These are phyloP conservation scores for Nannoperca australis DNA, from an alignment of 2,797 vertebrate genomes.

Conservation along the genomic window DNA sequence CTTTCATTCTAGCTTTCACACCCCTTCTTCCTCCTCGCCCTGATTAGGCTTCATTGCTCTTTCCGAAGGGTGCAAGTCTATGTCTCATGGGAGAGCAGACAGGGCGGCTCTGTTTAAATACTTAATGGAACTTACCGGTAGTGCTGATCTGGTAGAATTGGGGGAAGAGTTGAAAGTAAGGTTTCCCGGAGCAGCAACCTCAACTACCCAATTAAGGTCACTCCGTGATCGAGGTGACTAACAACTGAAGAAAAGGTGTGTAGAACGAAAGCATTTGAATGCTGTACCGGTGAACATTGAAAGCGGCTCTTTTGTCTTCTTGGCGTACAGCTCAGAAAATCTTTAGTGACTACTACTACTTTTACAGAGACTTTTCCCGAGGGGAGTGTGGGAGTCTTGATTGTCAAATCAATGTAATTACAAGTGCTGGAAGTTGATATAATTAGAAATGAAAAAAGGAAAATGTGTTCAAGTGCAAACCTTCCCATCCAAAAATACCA, in stretches of 20 bases:
- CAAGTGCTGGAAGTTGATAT: conserved; percentile 22
- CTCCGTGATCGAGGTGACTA: conserved; percentile 43
- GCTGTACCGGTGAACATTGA: conserved; percentile 6
- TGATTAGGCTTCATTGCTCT: conserved; percentile 54
- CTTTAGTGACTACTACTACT: conserved; percentile 3
- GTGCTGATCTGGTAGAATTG: conserved; percentile 60
- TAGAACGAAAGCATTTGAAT: conserved; percentile 23
- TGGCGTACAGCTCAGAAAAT: conserved; percentile 31
- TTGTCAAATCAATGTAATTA: conserved; percentile 52
- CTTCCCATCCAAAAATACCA: conserved; percentile 20
- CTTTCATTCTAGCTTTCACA: conserved; percentile 38
- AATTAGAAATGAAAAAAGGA: conserved; percentile 16
- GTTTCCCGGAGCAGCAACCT: conserved; percentile 52
- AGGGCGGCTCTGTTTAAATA: conserved; percentile 64
- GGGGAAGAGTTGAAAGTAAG: conserved; percentile 43
- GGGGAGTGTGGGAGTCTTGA: conserved; percentile 36
- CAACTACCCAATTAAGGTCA: conserved; percentile 42
- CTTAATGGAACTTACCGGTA: conserved; percentile 61
- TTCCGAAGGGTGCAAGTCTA: conserved; percentile 49
- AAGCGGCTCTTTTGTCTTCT: conserved; percentile 19
- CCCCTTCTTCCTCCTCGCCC: conserved; percentile 19
- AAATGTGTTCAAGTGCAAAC: conserved; percentile 31
- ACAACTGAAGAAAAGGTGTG: conserved; percentile 32
- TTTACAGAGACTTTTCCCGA: conserved; percentile 16
- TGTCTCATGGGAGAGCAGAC: conserved; percentile 41